Evolutionary conservation across 2,797 vertebrate genomes (phyloP).

Genomic region (Astyanax mexicanus): DNA sequence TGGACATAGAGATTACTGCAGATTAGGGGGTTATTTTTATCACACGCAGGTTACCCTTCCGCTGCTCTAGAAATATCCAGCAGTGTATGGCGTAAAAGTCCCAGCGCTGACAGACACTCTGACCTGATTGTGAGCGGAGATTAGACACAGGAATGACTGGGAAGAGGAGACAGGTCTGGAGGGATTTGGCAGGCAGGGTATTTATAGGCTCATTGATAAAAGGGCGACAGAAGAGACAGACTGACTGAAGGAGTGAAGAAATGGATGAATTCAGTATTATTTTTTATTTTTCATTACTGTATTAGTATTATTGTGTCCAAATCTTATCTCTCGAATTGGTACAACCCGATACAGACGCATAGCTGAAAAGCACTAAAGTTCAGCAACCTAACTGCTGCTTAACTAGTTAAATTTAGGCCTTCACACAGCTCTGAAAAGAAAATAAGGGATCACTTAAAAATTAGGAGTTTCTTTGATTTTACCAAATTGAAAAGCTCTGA

Average conservation of each 20-base stretch:
- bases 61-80: conserved; percentile 58
- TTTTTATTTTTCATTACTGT: neutral
- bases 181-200: conserved; percentile 9
- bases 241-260: too few species aligned
- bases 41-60: conserved; percentile 20
- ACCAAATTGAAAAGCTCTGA: too few species aligned
- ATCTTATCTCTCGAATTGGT: too few species aligned
- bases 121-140: conserved; percentile 47
- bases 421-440: too few species aligned
- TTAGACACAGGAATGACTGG: conserved; percentile 44
- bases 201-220: conserved; percentile 32
- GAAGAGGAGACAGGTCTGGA: conserved; percentile 24
- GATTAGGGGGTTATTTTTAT: conserved; percentile 46
- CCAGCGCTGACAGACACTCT: conserved; percentile 21
- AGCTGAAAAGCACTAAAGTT: too few species aligned
- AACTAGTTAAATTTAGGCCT: too few species aligned
- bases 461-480: too few species aligned
- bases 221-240: neutral
- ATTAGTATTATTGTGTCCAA: too few species aligned
- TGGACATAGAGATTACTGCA: conserved; percentile 30
- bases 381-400: too few species aligned
- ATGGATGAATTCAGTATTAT: too few species aligned
- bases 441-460: too few species aligned
- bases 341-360: too few species aligned
- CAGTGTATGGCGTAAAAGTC: conserved; percentile 39